Evolutionary conservation across 2,113 vertebrate species (phyloP).

Genomic region (Eupsittula cactorum): DNA sequence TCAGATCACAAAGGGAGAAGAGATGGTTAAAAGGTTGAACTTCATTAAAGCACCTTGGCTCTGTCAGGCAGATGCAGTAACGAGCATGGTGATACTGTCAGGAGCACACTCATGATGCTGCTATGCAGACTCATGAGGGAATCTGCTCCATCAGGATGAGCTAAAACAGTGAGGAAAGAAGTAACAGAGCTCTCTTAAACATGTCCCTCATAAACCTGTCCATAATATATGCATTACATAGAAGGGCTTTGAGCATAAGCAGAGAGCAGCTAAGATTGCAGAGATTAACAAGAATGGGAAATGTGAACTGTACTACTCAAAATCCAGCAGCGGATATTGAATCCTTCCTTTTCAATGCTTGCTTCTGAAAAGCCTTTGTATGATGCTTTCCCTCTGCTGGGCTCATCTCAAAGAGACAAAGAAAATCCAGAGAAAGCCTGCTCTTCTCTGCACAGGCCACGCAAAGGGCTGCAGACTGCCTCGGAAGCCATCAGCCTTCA

Average conservation of each 20-base stretch:
- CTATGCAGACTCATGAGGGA: neutral
- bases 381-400: neutral
- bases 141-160: neutral
- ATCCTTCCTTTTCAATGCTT: conserved; percentile 14
- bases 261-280: neutral
- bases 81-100: conserved; percentile 15
- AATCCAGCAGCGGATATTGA: conserved; percentile 46
- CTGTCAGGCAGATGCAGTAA: neutral
- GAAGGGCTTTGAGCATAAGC: neutral
- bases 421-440: neutral
- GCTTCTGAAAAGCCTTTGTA: conserved; percentile 37
- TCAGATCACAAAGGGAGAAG: conserved; percentile 18
- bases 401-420: conserved; percentile 23
- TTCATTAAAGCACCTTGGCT: conserved; percentile 4
- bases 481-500: neutral
- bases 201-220: neutral
- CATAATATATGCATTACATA: neutral
- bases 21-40: conserved; percentile 29
- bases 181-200: neutral
- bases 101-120: neutral
- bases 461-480: neutral
- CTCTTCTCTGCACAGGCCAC: neutral
- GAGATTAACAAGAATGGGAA: neutral
- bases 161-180: neutral
- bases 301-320: neutral